Evolutionary conservation across 2,888 invertebrate genomes (phyloP).

Genomic region (Cosmia pyralina): DNA sequence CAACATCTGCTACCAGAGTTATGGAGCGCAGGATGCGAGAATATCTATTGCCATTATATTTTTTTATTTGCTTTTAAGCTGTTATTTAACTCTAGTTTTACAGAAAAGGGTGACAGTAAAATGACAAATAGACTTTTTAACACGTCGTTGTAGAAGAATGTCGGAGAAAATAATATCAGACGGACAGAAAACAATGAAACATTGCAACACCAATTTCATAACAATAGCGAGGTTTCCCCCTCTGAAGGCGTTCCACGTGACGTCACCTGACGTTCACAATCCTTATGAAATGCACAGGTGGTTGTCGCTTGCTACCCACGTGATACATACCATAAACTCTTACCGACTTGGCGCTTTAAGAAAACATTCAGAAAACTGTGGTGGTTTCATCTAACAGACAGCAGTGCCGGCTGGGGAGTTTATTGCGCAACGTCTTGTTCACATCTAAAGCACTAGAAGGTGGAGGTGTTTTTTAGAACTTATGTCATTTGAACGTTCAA

Average conservation of each 20-base stretch:
- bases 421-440: neutral
- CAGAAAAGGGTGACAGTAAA: neutral
- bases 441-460: neutral
- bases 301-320: slow-evolving; percentile 4
- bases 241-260: slow-evolving; percentile 4
- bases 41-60: neutral
- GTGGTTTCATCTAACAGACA: neutral
- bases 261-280: slow-evolving; percentile 14
- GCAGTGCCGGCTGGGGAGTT: neutral
- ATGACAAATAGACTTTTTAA: neutral
- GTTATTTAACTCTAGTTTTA: neutral
- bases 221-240: too few relatives aligned
- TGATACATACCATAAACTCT: neutral
- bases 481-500: neutral
- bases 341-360: neutral
- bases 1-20: too few relatives aligned
- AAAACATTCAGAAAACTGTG: neutral
- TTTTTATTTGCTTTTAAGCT: neutral
- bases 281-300: slow-evolving; percentile 39
- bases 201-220: neutral
- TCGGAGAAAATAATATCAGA: neutral
- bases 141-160: neutral
- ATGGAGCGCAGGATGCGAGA: too few relatives aligned
- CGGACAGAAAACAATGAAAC: neutral
- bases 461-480: neutral